These are phyloP conservation scores for Podabrus alpinus DNA, from an alignment of 2,888 invertebrate genomes.

Conservation along the genomic window DNA sequence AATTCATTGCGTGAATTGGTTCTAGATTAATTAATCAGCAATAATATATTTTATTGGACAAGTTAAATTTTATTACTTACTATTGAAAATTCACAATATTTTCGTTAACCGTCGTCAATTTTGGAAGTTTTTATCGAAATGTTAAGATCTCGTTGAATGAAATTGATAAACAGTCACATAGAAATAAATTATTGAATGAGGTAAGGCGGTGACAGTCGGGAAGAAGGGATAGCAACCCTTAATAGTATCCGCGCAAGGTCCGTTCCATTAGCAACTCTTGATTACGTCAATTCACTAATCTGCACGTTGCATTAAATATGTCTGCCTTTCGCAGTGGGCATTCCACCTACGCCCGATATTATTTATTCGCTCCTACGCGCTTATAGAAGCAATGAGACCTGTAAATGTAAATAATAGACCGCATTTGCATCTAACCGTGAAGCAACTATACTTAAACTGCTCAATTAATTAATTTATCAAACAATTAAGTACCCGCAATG, in stretches of 20 bases:
- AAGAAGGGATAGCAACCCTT: conserved; percentile 12
- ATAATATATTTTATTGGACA: neutral
- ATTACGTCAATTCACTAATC: conserved; percentile 20
- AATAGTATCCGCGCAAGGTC: conserved; percentile 5
- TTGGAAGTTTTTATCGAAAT: neutral
- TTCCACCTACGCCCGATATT: conserved; percentile 17
- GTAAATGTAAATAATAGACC: conserved; percentile 26
- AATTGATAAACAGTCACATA: neutral
- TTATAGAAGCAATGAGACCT: conserved; percentile 21
- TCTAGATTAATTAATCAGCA: neutral
- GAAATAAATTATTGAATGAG: neutral
- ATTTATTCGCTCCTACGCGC: conserved; percentile 27
- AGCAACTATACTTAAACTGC: conserved; percentile 24
- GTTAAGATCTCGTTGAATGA: neutral
- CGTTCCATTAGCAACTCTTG: conserved; percentile 9
- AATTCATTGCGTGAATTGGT: neutral
- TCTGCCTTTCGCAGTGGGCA: conserved; percentile 19
- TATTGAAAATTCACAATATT: neutral
- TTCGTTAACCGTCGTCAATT: neutral
- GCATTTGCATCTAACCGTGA: conserved; percentile 25
- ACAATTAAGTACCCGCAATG: conserved; percentile 26
- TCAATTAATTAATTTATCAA: conserved; percentile 29
- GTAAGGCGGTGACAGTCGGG: neutral
- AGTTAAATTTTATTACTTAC: neutral
- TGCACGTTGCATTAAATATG: conserved; percentile 18